These are phyloP conservation scores for Cryptocheilus praepositus DNA, from an alignment of 2,888 invertebrate genomes.

Conservation along the genomic window DNA sequence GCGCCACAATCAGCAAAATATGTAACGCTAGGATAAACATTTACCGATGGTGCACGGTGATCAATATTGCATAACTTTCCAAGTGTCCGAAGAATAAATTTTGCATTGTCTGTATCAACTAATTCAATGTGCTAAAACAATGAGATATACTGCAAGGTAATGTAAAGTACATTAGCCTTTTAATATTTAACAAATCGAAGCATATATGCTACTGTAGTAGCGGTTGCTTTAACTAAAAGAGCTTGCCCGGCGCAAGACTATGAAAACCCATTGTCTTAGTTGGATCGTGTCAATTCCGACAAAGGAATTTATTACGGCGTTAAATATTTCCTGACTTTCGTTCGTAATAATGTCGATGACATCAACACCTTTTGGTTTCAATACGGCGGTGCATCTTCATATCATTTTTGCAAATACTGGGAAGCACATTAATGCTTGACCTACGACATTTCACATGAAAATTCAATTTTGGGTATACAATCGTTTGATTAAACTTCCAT, in stretches of 20 bases:
- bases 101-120: slow-evolving; percentile 81
- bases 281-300: slow-evolving; percentile 84
- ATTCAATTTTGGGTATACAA: no score
- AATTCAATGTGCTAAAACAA: no score
- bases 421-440: slow-evolving; percentile 80
- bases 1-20: slow-evolving; percentile 93
- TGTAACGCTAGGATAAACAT: slow-evolving; percentile 84
- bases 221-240: no score
- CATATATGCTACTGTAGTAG: no score
- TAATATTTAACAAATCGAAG: no score
- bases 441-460: slow-evolving; percentile 75
- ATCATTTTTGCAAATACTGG: slow-evolving; percentile 82
- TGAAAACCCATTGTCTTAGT: slow-evolving; percentile 60
- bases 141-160: slow-evolving; percentile 84
- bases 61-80: slow-evolving; percentile 88
- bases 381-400: slow-evolving; percentile 77
- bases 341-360: slow-evolving; percentile 79
- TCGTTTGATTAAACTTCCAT: no score
- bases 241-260: no score
- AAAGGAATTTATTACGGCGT: slow-evolving; percentile 83
- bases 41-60: slow-evolving; percentile 83
- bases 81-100: slow-evolving; percentile 79
- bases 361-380: slow-evolving; percentile 80
- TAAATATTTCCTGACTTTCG: slow-evolving; percentile 79
- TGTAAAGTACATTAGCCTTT: slow-evolving; percentile 79